phyloP scores from a whole-genome alignment of 2,113 vertebrate species.

The Sporophila hypoxantha region DNA sequence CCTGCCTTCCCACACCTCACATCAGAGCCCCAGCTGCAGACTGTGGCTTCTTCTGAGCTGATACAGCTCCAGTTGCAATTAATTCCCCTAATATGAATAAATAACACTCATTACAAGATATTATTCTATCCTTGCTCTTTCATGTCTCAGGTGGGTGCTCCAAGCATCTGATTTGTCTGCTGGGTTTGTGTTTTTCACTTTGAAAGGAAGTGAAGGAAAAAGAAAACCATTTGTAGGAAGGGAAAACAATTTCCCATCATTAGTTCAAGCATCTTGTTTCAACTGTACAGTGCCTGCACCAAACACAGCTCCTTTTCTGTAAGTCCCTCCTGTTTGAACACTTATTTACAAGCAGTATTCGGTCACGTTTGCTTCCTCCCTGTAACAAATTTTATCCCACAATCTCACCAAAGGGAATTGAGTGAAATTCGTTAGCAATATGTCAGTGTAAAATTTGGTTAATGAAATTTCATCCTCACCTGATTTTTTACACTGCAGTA shows the following conservation, averaged over 20 bases:
- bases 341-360: background rate
- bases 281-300: background rate
- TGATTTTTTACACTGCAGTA: background rate
- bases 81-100: conserved; percentile 1
- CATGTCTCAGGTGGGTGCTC: background rate
- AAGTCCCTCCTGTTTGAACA: background rate
- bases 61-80: background rate
- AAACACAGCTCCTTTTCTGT: background rate
- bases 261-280: background rate
- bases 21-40: background rate
- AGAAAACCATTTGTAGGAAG: background rate
- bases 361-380: background rate
- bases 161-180: background rate
- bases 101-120: conserved; percentile 7
- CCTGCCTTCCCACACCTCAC: background rate
- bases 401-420: background rate
- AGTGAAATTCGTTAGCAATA: background rate
- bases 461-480: background rate
- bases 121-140: background rate
- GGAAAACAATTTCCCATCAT: background rate
- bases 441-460: background rate
- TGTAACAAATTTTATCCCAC: background rate
- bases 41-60: background rate
- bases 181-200: background rate
- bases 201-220: background rate